Base-by-base conservation (phyloP, 2,888 invertebrate genomes). In the Sturmia bella region DNA sequence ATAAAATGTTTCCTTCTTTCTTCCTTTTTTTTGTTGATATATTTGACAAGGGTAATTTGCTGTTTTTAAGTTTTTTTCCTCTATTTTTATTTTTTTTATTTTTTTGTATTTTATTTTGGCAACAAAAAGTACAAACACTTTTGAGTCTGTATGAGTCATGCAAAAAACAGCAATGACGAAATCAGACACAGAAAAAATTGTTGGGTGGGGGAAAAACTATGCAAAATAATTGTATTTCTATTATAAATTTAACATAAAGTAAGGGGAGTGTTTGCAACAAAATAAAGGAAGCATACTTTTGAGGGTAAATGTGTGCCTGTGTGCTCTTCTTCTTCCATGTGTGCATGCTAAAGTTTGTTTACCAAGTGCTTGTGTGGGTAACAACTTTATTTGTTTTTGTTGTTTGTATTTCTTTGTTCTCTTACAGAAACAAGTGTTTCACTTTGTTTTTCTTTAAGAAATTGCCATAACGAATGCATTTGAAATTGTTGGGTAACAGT, bases 21-120 rank as follows among this genome's bases (percentile, higher is more conserved):
- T 24, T n/a, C 13, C 2, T 24, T 7, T 0, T 1, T 37, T 13
- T 63, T 79, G 73, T 68, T 73, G 48, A 39, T 45, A 27, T 39
- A 72, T 69, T 57, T 77, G 77, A 82, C 73, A 70, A 78, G 82
- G 82, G 78, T 59, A 82, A 82, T 82, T 82, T 82, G 77, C 69
- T 64, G 45, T 77, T 77, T 57, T 57, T 15, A 27, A 48, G 27
- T 19, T 41, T 66, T 32, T 54, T 54, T 9, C 9, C 32, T 5
- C 7, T 1, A 32, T 5, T 32, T 32, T 32, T 32, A 9, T 32
- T 32, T 7, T 32, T 32, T 41, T 11, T 13, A n/a, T n/a, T 59
- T 43, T 32, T 66, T 41, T 52, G 13, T 32, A n/a, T n/a, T 45
- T 32, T 76, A 27, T 76, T 74, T 78, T 74, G 69, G 77, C 74